phyloP scores from a whole-genome alignment of 2,888 invertebrate species.

The Endotricha flammealis region DNA sequence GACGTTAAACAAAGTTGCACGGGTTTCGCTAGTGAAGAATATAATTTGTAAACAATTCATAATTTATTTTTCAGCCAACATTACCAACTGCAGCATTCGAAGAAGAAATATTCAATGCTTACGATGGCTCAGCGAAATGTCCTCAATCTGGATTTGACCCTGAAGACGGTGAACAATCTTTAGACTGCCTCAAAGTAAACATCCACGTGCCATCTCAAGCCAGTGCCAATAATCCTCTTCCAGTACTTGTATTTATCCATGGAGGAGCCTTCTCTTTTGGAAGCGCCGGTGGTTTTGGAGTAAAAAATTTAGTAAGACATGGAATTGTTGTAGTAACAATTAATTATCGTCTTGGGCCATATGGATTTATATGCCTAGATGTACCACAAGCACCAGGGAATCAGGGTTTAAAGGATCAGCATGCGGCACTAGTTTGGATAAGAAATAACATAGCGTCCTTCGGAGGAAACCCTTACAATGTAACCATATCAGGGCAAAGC shows the following conservation, averaged over 20 bases:
- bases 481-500: slow-evolving; percentile 60
- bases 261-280: slow-evolving; percentile 55
- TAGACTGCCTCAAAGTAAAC: slow-evolving; percentile 83
- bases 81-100: slow-evolving; percentile 40
- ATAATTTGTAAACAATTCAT: no score
- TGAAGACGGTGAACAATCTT: slow-evolving; percentile 29
- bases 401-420: slow-evolving; percentile 66
- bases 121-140: slow-evolving; percentile 49
- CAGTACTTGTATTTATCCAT: slow-evolving; percentile 65
- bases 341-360: slow-evolving; percentile 65
- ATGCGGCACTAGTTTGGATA: slow-evolving; percentile 57
- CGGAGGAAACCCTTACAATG: slow-evolving; percentile 64
- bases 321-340: slow-evolving; percentile 58
- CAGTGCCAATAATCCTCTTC: slow-evolving; percentile 48
- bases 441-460: slow-evolving; percentile 57
- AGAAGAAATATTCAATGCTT: slow-evolving; percentile 51
- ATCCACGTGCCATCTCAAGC: slow-evolving; percentile 66
- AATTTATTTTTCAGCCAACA: slow-evolving; percentile 43
- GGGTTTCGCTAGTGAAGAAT: no score
- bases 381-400: slow-evolving; percentile 57
- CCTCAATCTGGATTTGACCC: slow-evolving; percentile 42
- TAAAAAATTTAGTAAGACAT: slow-evolving; percentile 48
- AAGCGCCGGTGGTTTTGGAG: slow-evolving; percentile 44
- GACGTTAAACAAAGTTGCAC: no score
- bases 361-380: slow-evolving; percentile 65